Evolutionary conservation across 1,140 invertebrate species (phyloP), one percentile per base, ranked within the genome.

Genomic region (Drosophila sp.): DNA sequence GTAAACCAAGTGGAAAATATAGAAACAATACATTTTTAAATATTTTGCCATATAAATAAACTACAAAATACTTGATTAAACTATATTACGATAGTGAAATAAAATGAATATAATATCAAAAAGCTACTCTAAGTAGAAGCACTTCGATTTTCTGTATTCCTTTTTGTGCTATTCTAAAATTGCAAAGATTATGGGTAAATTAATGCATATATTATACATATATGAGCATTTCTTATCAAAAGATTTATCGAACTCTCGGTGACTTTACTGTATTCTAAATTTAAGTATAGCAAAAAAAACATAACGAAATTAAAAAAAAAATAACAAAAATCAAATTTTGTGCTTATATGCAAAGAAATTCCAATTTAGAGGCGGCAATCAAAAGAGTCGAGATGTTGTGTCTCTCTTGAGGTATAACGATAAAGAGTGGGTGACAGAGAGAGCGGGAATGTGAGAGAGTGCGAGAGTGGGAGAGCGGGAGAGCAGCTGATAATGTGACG

Each of bases 401-500:
- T 40, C 16, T 54, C 34, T 59, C 50, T 34, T 34, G 48, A 54
- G 38, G 7, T 46, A 29, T 32, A 13, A 51, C 25, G 38, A 50
- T 50, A 58, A 41, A 70, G 41, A 45, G 56, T 16, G 29, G 56
- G 45, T 14, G 45, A 25, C 7, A 38, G n/a, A 41, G 46, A 71
- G 29, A 63, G 36, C 11, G 7, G 21, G 9, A 48, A 40, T 25
- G 0, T n/a, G n/a, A 50, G 34, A 25, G 51, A 14, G 36, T 25
- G 32, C 7, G 34, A 56, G 34, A 48, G 53, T 5, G 29, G 7
- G 25, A 40, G 48, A n/a, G 51, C 34, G 13, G n/a, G 25, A 46
- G 48, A 57, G 40, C 27, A 11, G 41, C 78, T 86, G 81, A 86
- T 87, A 86, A 86, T 78, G 59, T 59, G 56, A 25, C 29, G 54